Evolutionary conservation across 2,797 vertebrate genomes (phyloP), one percentile per base, ranked within the genome.

Genomic region (Aulostomus chinensis): DNA sequence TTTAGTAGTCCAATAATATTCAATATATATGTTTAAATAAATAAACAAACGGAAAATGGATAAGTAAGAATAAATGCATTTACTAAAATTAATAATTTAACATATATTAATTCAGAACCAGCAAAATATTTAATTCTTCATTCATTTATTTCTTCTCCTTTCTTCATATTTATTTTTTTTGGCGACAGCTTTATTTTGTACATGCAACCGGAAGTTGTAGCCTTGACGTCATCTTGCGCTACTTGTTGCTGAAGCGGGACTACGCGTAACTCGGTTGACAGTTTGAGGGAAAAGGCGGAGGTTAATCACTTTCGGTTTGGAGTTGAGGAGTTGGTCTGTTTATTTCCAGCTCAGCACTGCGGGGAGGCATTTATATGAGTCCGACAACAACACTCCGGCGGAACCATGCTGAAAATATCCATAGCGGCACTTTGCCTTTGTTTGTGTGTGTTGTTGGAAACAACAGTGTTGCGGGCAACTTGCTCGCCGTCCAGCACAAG

Each of bases 381-480:
- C 39, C 49, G 7, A 28, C 31, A 7, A 7, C 11, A 30, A 31
- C 9, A 3, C n/a, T n/a, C n/a, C n/a, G n/a, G n/a, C n/a, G 2
- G 21, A 52, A 81, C 17, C 40, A 90, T 86, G 86, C 26, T 38
- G 53, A 80, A 63, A 30, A 15, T 20, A 3, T 13, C 46, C 31
- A 52, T 7, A 51, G 47, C 64, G 41, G 36, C 80, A 53, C 65
- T 89, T 78, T 83, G 59, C 16, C 40, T 85, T 55, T 78, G 72
- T 68, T 61, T 84, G 45, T 68, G 83, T 39, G 56, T 80, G 47
- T 35, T 72, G 22, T 71, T 82, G 37, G 55, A 51, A 15, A 17
- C 49, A 26, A 28, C 53, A n/a, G 32, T 81, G 43, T 28, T 46
- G 35, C 39, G 32, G 21, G 86, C 59, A 40, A 68, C 48, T 36